A percentile compares a stretch with the other conserved stretches of the same genome.
Conservation (phyloP, 2,797 vertebrate genomes). For the Arnoldichthys spilopterus region DNA sequence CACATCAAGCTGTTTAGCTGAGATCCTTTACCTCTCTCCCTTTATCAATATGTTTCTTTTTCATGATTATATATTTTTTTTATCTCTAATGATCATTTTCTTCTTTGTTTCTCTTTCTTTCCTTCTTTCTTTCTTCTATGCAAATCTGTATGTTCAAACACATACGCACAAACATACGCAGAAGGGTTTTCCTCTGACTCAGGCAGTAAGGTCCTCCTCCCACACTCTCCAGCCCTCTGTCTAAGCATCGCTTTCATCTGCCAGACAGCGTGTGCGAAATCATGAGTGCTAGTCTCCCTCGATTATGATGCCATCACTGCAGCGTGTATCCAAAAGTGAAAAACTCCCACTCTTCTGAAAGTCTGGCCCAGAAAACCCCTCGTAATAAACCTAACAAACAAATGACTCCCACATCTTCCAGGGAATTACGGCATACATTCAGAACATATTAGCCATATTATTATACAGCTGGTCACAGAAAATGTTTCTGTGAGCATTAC, state of each 20-base stretch:
- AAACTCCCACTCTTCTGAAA: slow-evolving; percentile 38
- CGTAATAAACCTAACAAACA: slow-evolving; percentile 26
- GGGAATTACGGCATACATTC: slow-evolving; percentile 1
- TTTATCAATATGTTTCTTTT: neutral
- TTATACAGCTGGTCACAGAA: neutral
- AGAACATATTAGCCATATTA: neutral
- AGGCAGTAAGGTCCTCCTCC: slow-evolving; percentile 27
- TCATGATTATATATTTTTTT: too few species aligned
- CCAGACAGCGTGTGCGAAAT: neutral
- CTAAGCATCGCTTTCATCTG: slow-evolving; percentile 21
- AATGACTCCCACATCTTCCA: slow-evolving; percentile 34
- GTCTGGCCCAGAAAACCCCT: slow-evolving; percentile 43
- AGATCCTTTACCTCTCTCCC: neutral
- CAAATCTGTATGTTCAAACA: neutral
- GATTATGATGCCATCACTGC: slow-evolving; percentile 25
- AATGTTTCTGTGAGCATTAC: too few species aligned
- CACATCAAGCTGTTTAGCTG: neutral
- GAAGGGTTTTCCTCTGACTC: slow-evolving; percentile 47
- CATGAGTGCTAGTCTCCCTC: slow-evolving; percentile 30
- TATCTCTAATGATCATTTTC: neutral
- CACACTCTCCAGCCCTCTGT: neutral
- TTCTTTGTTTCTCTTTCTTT: neutral
- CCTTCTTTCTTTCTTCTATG: neutral
- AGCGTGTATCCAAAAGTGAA: slow-evolving; percentile 22
- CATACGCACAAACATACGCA: neutral